Base-by-base conservation (phyloP, 1,140 invertebrate species). In the Caenorhabditis elegans region DNA sequence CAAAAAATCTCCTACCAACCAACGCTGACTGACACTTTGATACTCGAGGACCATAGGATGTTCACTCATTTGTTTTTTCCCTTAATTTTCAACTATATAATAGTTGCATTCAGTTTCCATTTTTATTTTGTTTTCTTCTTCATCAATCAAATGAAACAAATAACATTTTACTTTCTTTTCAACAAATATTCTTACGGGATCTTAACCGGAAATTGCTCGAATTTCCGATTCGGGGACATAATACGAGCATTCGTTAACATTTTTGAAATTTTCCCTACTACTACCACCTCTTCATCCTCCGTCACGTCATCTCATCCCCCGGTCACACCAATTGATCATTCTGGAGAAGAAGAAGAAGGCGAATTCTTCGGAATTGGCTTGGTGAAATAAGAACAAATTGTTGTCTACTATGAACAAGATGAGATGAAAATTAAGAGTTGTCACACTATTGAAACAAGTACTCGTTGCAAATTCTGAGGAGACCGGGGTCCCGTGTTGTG, bases 271-370 rank as follows among this genome's bases (percentile, higher is more conserved):
- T 60, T 60, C n/a, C 31, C 53, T 31, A 31, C 26, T 60, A 70
- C 15, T 6, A n/a, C 26, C 6, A 5, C 10, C 43, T 43, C 2
- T 8, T 34, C 22, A 8, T 22, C 10, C 31, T 3, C 34, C 13
- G 4, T 34, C 60, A 70, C 60, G 60, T 70, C 60, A 70, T 43
- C 53, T 15, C 31, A 60, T 70, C 34, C 19, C 34, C 43, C 34
- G 31, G 34, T 70, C 60, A 70, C 60, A 19, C 31, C 60, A 70
- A 70, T 70, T 70, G 60, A 70, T 70, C 60, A 70, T 70, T 70
- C 53, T n/a, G 60, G 60, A 70, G 60, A 70, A 39, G 13, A 70
- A 11, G 60, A 34, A 6, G 49, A 31, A 17, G 19, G 34, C 3
- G 53, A 6, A 4, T 53, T 26, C 28, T 53, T n/a, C n/a, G n/a